Evolutionary conservation across 2,888 invertebrate genomes (phyloP).

Genomic region (Syrista parreyssii): DNA sequence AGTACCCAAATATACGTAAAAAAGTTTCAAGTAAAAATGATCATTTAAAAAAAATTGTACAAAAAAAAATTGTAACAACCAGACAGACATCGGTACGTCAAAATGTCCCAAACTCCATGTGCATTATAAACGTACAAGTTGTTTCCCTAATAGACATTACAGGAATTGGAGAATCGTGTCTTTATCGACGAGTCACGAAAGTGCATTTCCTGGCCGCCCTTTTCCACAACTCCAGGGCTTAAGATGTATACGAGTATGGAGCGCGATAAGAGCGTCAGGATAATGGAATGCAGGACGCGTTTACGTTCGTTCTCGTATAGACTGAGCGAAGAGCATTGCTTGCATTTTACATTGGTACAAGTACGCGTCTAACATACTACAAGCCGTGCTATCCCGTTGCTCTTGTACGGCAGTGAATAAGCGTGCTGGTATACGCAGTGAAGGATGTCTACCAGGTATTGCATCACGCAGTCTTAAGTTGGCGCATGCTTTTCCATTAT

Average conservation of each 20-base stretch:
- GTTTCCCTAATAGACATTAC: neutral
- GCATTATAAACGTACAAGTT: neutral
- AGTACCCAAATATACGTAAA: neutral
- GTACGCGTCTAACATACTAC: conserved; percentile 23
- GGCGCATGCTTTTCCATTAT: neutral
- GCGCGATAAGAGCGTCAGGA: neutral
- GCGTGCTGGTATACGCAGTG: neutral
- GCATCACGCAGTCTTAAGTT: neutral
- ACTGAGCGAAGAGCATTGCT: conserved; percentile 37
- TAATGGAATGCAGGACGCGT: conserved; percentile 18
- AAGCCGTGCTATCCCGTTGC: neutral
- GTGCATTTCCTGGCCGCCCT: neutral
- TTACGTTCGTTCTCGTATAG: conserved; percentile 26
- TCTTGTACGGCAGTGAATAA: neutral
- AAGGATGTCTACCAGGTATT: neutral
- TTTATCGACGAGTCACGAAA: neutral
- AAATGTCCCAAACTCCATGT: neutral
- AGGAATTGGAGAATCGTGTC: neutral
- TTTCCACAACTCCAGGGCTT: neutral
- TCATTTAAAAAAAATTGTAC: neutral
- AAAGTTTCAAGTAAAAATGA: neutral
- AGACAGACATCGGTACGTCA: neutral
- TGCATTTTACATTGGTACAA: conserved; percentile 33
- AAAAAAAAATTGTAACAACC: neutral
- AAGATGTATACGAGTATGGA: neutral